A percentile compares a stretch with the other conserved stretches of the same genome.
phyloP scores from a whole-genome alignment of 2,888 invertebrate genomes.

The Eudiplozoon nipponicum region DNA sequence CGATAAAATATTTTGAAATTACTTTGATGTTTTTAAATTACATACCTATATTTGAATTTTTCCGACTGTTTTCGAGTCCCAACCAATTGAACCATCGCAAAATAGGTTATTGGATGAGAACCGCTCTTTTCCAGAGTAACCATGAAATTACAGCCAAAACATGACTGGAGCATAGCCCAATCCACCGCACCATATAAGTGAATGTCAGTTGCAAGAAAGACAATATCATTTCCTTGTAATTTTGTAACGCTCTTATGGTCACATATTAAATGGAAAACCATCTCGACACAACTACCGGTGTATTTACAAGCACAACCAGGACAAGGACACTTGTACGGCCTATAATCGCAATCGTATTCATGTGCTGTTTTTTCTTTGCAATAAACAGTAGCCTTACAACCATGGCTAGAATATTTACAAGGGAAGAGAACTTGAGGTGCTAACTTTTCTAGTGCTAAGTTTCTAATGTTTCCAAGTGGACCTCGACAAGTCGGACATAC shows the following conservation, averaged over 20 bases:
- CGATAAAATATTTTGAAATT: no score
- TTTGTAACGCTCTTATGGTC: conserved; percentile 76
- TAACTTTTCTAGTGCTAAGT: conserved; percentile 95
- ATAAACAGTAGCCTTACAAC: conserved; percentile 57
- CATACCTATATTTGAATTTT: conserved; percentile 88
- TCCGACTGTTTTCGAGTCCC: conserved; percentile 93
- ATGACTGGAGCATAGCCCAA: conserved; percentile 98
- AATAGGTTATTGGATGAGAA: conserved; percentile 22
- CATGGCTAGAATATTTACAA: conserved; percentile 79
- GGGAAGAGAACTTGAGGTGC: conserved; percentile 91
- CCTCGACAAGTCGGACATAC: conserved; percentile 93
- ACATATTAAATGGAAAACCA: conserved; percentile 80
- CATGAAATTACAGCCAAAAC: conserved; percentile 97
- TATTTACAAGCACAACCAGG: conserved; percentile 98
- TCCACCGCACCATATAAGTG: conserved; percentile 93
- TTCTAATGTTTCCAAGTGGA: conserved; percentile 70
- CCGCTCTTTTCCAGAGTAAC: conserved; percentile 60
- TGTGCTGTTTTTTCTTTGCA: conserved; percentile 94
- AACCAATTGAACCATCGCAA: conserved; percentile 85
- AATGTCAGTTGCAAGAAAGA: conserved; percentile 91
- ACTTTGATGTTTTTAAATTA: no score
- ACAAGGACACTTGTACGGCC: conserved; percentile 90
- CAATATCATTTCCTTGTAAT: conserved; percentile 87
- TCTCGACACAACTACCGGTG: conserved; percentile 84
- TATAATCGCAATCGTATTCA: conserved; percentile 83